A percentile compares a stretch with the other conserved stretches of the same genome.
phyloP scores from a whole-genome alignment of 2,888 invertebrate genomes.

The Agrochola macilenta region DNA sequence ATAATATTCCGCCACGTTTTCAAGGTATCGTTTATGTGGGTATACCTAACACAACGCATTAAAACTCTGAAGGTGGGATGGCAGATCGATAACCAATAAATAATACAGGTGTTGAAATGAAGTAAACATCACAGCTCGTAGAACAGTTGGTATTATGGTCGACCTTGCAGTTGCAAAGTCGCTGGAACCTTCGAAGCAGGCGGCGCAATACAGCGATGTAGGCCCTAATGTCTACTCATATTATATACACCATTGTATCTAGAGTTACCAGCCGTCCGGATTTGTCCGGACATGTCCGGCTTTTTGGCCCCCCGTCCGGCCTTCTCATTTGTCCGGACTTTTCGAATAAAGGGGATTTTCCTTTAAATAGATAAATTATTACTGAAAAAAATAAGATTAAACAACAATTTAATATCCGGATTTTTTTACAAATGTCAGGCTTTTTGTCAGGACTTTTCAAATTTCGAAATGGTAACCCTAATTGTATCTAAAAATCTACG shows the following conservation, averaged over 20 bases:
- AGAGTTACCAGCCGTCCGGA: too few relatives aligned
- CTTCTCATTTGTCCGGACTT: too few relatives aligned
- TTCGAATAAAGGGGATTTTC: too few relatives aligned
- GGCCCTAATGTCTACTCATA: not conserved
- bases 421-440: too few relatives aligned
- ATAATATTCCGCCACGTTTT: not conserved
- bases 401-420: too few relatives aligned
- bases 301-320: too few relatives aligned
- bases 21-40: not conserved
- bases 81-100: constrained; percentile 31
- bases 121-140: not conserved
- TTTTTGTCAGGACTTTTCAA: too few relatives aligned
- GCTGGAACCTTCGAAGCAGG: constrained; percentile 19
- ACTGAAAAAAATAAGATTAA: too few relatives aligned
- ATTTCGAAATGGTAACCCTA: too few relatives aligned
- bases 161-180: not conserved
- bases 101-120: not conserved
- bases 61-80: not conserved
- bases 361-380: too few relatives aligned
- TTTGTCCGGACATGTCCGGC: too few relatives aligned
- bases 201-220: not conserved
- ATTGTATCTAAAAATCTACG: not conserved
- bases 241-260: too few relatives aligned
- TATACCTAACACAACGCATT: not conserved
- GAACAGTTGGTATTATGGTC: not conserved